Evolutionary conservation across 2,113 vertebrate genomes (phyloP), one percentile per base, ranked within the genome.

Genomic region (Corydoras sp.): DNA sequence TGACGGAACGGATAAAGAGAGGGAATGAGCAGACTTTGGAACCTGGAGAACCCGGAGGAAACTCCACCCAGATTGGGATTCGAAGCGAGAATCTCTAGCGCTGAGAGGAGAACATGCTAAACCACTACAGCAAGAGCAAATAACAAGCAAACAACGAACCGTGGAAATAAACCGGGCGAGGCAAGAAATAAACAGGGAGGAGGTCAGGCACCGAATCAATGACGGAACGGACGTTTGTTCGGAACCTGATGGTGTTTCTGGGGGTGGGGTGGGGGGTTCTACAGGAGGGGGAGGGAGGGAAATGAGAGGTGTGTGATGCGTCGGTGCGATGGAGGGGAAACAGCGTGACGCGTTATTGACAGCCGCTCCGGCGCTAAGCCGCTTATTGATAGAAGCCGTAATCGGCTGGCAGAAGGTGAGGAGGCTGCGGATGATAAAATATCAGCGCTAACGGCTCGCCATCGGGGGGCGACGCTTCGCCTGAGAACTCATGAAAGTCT

Each of bases 311-410:
- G 48, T 77, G 69, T 77, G 77, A 79, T 76, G 76, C 73, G 65
- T 82, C 77, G 64, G 72, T 81, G 80, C 82, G 81, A 85, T 81
- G 71, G 64, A 78, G 69, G 72, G 73, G 76, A 82, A 86, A 83
- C 81, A 79, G 68, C 79, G 80, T 81, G 80, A 83, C 78, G 85
- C 82, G 89, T 87, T 90, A 90, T 87, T 89, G 86, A 90, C 86
- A 86, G 83, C 84, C 83, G 86, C 84, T 88, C 85, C 87, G 84
- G 85, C 84, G 81, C 83, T 90, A 90, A 90, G 88, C 88, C 88
- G 87, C 87, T 91, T 90, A 91, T 88, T 88, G 88, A 90, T 90
- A 90, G 89, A 90, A 89, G 87, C 87, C 86, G 86, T 91, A 89
- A 91, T 90, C 88, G 87, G 82, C 83, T 85, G 86, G 85, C 83